Conservation (phyloP, 1,140 invertebrate species). For the Pseudachorutes palmiensis region DNA sequence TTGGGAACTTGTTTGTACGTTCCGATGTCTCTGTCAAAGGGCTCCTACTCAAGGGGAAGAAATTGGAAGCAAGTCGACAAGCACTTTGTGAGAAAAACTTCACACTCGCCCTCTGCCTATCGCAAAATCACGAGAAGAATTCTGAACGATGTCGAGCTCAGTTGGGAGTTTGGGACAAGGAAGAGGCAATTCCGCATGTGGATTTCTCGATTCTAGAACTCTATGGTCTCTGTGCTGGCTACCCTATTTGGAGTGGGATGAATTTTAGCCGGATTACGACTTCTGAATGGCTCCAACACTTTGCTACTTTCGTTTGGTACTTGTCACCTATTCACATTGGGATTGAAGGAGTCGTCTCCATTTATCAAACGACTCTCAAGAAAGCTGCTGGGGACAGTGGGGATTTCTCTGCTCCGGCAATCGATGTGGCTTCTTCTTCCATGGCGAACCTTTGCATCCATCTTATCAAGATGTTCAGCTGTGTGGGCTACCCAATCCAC, state of each 20-base stretch:
- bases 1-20: conserved; percentile 19
- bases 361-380: conserved; percentile 1
- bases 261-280: conserved; percentile 25
- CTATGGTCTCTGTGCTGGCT: conserved; percentile 24
- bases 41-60: conserved; percentile 20
- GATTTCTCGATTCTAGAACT: conserved; percentile 14
- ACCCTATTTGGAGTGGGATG: conserved; percentile 16
- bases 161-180: conserved; percentile 15
- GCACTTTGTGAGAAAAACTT: conserved; percentile 25
- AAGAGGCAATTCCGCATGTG: conserved; percentile 11
- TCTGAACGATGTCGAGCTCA: not conserved
- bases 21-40: conserved; percentile 16
- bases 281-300: conserved; percentile 32
- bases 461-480: conserved; percentile 27
- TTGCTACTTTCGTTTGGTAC: conserved; percentile 36
- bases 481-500: conserved; percentile 23
- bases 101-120: conserved; percentile 21
- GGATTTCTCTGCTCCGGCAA: not conserved
- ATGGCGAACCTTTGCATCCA: conserved; percentile 27
- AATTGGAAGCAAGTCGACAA: conserved; percentile 22
- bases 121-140: conserved; percentile 7
- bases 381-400: not conserved
- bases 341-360: conserved; percentile 17
- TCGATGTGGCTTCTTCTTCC: not conserved
- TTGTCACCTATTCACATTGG: conserved; percentile 10